Base-by-base conservation (phyloP, 2,113 vertebrate species). In the Phalacrocorax brasilianus region DNA sequence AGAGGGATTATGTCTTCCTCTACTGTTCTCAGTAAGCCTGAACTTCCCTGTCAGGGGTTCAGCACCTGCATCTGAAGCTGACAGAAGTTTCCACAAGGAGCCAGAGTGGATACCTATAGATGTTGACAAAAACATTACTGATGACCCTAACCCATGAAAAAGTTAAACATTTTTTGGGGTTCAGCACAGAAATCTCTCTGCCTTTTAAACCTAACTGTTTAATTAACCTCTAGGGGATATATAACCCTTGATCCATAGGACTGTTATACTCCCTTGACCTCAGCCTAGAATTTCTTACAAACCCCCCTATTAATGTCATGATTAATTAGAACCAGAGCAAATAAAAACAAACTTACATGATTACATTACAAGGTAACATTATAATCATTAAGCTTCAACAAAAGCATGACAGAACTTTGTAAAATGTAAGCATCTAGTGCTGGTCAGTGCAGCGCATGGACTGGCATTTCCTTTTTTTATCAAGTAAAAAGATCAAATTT, bases 71-170 rank as follows among this genome's bases (percentile, higher is more conserved):
- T 42, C 50, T 58, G 55, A 58, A 45, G 13, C 16, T 44, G 20
- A 23, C 12, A 50, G 74, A 66, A 81, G 7, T 12, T 65, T 59
- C 30, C 19, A 22, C 16, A 44, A 13, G 13, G 15, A 91, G 14
- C 10, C 32, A 62, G 21, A 42, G 14, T 0, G 0, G 8, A 35
- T 47, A 12, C 32, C 28, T 33, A 14, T 20, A 68, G 38, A 14
- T n/a, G 45, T 40, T 38, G 19, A 53, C 8, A 88, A 53, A 83
- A 85, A 2, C 2, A 0, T 24, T 81, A 44, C 6, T 56, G 22
- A 28, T 40, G 11, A 17, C 15, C 2, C 3, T 67, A 61, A 72
- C 14, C 18, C 14, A 56, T 32, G 5, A 71, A 47, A 15, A 58
- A 68, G 6, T 20, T 38, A n/a, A 59, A 81, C 44, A 9, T 1